Base-by-base conservation (phyloP, 2,888 invertebrate genomes). In the Eustalomyia histrio region DNA sequence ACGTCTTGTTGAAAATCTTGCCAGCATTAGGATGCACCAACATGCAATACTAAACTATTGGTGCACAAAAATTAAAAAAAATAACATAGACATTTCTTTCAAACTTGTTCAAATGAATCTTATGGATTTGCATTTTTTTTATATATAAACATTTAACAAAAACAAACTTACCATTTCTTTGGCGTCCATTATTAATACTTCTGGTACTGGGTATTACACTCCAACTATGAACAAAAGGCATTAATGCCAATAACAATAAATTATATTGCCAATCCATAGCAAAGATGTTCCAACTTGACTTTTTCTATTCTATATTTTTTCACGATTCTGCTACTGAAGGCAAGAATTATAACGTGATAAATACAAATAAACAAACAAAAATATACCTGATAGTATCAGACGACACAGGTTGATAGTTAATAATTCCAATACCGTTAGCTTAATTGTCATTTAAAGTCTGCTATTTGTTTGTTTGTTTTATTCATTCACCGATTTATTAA, bases 91-190 rank as follows among this genome's bases (percentile, higher is more conserved):
- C 43, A 47, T 7, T 47, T 47, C 6, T 5, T 39, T 39, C 6
- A 47, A 29, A 29, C n/a, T 8, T 64, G 24, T 16, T n/a, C 29
- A 57, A 33, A 33, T 14, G 5, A 14, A 29, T 29, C 24, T 8
- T 3, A 57, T 12, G n/a, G n/a, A 24, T 29, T 57, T 29, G 16
- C 29, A 2, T 24, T 29, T 29, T 29, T 29, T 29, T 29, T 7
- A 29, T 29, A 21, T 21, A 21, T 3, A 21, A 21, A 21, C 4
- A 21, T 21, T 21, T 21, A 21, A 21, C 21, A 29, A 29, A 29
- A 57, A 18, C 9, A 7, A 65, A 83, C 80, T 73, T 84, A 83
- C 84, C 83, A 82, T 79, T 85, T 79, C 73, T 83, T 68, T 73
- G 83, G 35, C 35, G 76, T 24, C 43, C 60, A 64, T 47, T 76